Evolutionary conservation across 2,113 vertebrate species (phyloP).

Genomic region (Chroicocephalus ridibundus): DNA sequence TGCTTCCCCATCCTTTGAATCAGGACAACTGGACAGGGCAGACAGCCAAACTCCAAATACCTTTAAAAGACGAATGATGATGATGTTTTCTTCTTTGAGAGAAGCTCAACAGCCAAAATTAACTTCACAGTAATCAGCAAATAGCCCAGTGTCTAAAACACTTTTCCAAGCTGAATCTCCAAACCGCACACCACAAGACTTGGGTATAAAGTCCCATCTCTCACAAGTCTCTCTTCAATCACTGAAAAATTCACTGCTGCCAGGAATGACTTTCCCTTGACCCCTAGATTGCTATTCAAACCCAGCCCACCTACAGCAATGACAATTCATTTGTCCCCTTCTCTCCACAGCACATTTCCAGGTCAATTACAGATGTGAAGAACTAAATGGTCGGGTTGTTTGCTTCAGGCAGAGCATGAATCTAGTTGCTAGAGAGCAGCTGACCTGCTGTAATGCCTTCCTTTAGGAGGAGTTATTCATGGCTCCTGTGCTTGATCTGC

Average conservation of each 20-base stretch:
- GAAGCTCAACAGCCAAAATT: not conserved
- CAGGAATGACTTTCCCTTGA: not conserved
- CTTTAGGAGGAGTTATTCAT: not conserved
- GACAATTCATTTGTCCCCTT: not conserved
- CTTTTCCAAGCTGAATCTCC: not conserved
- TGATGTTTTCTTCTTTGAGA: not conserved
- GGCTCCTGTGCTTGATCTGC: not conserved
- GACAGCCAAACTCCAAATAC: not conserved
- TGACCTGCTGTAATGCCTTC: not conserved
- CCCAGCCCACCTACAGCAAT: not conserved
- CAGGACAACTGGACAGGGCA: not conserved
- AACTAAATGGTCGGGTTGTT: not conserved
- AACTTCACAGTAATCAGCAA: not conserved
- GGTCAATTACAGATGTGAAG: not conserved
- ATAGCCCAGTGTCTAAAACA: not conserved
- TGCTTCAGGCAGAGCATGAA: not conserved
- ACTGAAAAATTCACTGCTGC: not conserved
- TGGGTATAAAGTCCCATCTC: not conserved
- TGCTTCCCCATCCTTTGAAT: not conserved
- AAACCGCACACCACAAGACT: not conserved
- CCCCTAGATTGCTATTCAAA: not conserved
- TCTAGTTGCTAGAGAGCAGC: not conserved
- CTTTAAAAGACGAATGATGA: not conserved
- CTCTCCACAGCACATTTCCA: not conserved
- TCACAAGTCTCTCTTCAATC: not conserved